Percentiles rank a stretch among this genome's conserved stretches.
Conservation (phyloP, 2,888 invertebrate species). For the Coenonympha arcania region DNA sequence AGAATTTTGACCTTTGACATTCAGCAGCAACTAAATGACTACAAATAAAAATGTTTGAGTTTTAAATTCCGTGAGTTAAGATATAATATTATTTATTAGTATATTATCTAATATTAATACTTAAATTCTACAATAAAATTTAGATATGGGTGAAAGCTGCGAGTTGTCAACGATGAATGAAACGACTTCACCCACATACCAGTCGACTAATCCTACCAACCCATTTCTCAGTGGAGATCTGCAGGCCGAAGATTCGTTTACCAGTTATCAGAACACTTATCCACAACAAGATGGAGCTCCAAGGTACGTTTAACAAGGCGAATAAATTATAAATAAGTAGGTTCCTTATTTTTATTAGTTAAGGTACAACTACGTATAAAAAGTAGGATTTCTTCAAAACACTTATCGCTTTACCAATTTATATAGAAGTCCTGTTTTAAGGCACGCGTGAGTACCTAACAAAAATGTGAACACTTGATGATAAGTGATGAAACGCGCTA, state of each 20-base stretch:
- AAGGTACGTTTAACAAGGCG: slow-evolving; percentile 38
- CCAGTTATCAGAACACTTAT: slow-evolving; percentile 68
- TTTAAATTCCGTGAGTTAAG: not conserved
- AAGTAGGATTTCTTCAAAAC: too few species aligned
- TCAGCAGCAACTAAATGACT: not conserved
- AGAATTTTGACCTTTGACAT: not conserved
- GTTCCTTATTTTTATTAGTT: too few species aligned
- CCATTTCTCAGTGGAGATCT: slow-evolving; percentile 64
- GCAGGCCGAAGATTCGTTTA: slow-evolving; percentile 74
- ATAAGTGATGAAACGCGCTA: too few species aligned
- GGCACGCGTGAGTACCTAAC: too few species aligned
- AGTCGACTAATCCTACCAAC: slow-evolving; percentile 75
- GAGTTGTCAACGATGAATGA: slow-evolving; percentile 76
- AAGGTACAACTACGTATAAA: too few species aligned
- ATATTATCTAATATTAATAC: not conserved
- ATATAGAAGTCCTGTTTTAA: too few species aligned
- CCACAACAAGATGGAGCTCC: slow-evolving; percentile 68
- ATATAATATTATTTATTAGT: not conserved
- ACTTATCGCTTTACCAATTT: too few species aligned
- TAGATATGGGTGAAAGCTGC: slow-evolving; percentile 71
- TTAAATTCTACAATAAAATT: not conserved
- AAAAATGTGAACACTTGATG: too few species aligned
- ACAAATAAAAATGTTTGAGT: not conserved
- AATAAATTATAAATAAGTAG: not conserved
- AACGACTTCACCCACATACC: slow-evolving; percentile 62